Evolutionary conservation across 1,140 invertebrate species (phyloP).

Genomic region (Sitophilus oryzae): DNA sequence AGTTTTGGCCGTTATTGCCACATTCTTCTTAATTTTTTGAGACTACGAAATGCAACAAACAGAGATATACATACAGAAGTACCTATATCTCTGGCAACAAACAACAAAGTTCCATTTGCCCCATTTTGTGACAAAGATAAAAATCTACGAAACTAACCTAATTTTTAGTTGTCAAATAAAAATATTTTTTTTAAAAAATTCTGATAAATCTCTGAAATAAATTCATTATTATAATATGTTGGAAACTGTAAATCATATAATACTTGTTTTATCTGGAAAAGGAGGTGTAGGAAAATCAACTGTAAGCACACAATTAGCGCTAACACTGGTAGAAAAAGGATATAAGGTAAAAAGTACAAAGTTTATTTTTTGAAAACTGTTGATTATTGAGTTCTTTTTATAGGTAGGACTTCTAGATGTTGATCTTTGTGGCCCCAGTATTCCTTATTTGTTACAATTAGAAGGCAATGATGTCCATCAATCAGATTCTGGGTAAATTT

Average conservation of each 20-base stretch:
- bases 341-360: conserved; percentile 62
- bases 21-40: no score
- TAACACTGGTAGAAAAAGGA: conserved; percentile 71
- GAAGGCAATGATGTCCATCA: conserved; percentile 81
- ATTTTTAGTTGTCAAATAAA: no score
- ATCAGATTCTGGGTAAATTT: conserved; percentile 46
- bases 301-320: conserved; percentile 79
- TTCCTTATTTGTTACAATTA: conserved; percentile 64
- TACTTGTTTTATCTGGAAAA: conserved; percentile 92
- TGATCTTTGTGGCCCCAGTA: conserved; percentile 88
- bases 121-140: no score
- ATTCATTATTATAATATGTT: conserved; percentile 45
- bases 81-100: no score
- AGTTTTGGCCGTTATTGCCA: no score
- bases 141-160: no score
- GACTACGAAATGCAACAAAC: no score
- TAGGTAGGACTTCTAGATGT: conserved; percentile 84
- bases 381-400: conserved; percentile 27
- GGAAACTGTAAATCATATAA: conserved; percentile 77
- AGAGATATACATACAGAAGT: no score
- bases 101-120: no score
- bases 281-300: conserved; percentile 97
- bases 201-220: no score
- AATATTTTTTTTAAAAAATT: no score
- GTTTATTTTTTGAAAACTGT: not conserved